These are phyloP conservation scores for Corythoichthys intestinalis DNA, from an alignment of 2,113 vertebrate species.

Conservation along the genomic window DNA sequence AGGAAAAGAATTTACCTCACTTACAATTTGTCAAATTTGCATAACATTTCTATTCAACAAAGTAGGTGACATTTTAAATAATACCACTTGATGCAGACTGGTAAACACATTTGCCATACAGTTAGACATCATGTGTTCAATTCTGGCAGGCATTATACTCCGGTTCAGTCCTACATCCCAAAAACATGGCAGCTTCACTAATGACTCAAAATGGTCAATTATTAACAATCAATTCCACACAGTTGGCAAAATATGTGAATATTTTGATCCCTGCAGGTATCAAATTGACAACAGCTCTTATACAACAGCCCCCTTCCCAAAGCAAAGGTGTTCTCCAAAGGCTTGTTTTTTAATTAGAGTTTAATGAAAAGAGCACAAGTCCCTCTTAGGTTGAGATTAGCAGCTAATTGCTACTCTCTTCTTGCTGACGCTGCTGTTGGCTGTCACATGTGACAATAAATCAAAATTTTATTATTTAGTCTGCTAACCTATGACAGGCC, in stretches of 20 bases:
- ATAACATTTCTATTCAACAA: too few relatives aligned
- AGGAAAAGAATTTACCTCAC: too few relatives aligned
- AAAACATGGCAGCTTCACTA: not conserved
- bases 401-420: slow-evolving; percentile 7
- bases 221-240: not conserved
- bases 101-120: too few relatives aligned
- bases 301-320: not conserved
- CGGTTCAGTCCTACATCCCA: too few relatives aligned
- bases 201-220: not conserved
- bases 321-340: slow-evolving; percentile 4
- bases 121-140: too few relatives aligned
- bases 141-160: too few relatives aligned
- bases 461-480: slow-evolving; percentile 13
- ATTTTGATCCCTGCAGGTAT: not conserved
- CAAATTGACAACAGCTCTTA: too few relatives aligned
- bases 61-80: too few relatives aligned
- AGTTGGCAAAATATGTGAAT: not conserved
- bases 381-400: slow-evolving; percentile 1
- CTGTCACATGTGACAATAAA: not conserved
- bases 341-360: slow-evolving; percentile 22
- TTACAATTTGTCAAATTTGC: too few relatives aligned
- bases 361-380: slow-evolving; percentile 36
- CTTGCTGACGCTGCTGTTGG: not conserved
- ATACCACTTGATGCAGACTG: too few relatives aligned
- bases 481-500: not conserved